These are phyloP conservation scores for Aricia agestis DNA, from an alignment of 1,140 invertebrate genomes.

Conservation along the genomic window DNA sequence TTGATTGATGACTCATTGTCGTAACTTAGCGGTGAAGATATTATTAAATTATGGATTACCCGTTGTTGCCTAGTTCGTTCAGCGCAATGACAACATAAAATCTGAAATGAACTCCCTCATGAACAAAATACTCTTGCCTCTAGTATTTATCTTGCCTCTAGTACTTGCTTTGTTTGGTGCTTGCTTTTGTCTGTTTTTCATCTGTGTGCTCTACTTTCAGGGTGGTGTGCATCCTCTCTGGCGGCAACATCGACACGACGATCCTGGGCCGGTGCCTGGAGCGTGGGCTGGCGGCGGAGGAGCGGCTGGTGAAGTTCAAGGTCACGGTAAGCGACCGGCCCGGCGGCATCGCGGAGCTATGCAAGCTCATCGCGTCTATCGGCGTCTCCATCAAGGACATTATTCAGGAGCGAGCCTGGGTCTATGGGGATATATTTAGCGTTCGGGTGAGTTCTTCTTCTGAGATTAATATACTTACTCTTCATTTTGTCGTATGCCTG, in stretches of 20 bases:
- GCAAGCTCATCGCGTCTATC: conserved; percentile 82
- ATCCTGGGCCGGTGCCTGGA: conserved; percentile 92
- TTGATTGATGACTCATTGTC: too few species aligned
- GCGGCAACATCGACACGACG: conserved; percentile 96
- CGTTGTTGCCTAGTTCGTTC: too few species aligned
- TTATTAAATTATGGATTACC: too few species aligned
- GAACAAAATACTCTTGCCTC: too few species aligned
- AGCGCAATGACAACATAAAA: too few species aligned
- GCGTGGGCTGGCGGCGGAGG: conserved; percentile 91
- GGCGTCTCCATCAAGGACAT: conserved; percentile 96
- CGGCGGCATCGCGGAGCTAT: conserved; percentile 91
- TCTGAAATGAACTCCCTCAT: too few species aligned
- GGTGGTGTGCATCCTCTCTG: conserved; percentile 89
- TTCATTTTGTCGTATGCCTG: too few species aligned
- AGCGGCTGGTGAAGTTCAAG: conserved; percentile 89
- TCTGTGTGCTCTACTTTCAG: conserved; percentile 58
- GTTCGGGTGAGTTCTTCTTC: conserved; percentile 77
- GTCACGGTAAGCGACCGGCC: conserved; percentile 89
- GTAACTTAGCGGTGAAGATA: too few species aligned
- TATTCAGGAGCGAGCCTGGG: conserved; percentile 95
- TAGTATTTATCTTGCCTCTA: too few species aligned
- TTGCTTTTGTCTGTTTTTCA: too few species aligned
- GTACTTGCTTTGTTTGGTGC: too few species aligned
- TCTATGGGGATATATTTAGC: conserved; percentile 90
- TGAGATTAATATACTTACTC: too few species aligned